Base-by-base conservation (phyloP, 2,113 vertebrate species). In the Chiloscyllium plagiosum region DNA sequence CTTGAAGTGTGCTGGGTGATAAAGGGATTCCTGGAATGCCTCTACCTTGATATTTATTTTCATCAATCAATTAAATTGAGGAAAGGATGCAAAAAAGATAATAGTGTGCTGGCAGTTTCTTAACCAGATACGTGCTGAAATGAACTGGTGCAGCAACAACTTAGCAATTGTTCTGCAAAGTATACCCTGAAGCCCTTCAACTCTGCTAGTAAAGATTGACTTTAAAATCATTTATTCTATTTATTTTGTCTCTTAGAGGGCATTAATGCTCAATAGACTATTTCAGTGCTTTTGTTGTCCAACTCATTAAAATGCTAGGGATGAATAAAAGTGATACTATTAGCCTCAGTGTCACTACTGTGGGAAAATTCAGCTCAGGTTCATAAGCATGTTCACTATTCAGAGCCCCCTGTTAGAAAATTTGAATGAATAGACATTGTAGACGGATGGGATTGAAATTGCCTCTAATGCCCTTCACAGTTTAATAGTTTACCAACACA, bases 51-150 rank as follows among this genome's bases (percentile, higher is more conserved):
- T 95, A 70, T 29, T 95, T 33, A 76, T 50, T 72, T 95, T 95
- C 94, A 95, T 72, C 94, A 52, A 95, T 95, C 94, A 95, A 94
- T 94, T 94, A 94, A 69, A 95, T 13, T 70, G 3, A 26, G 94
- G 68, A 50, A 72, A 95, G 69, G 68, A 94, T 72, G 37, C 68
- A 95, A 47, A 95, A 68, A 93, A 66, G 37, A 65, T 65, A 93
- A 93, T 66, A 37, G 89, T 66, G 56, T n/a, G 22, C 33, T 93
- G 56, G 89, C 56, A 72, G 69, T 22, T 95, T 72, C 69, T 95
- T 95, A 72, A 70, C 50, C 37, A 15, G 10, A 13, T 52, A 52
- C 5, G 5, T 13, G 68, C 94, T 72, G 50, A 69, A 95, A 95
- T 72, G 42, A 72, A 72, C 22, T 72, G 94, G 22, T 47, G 66